Conservation (phyloP, 2,113 vertebrate species). For the Eurypyga helias region DNA sequence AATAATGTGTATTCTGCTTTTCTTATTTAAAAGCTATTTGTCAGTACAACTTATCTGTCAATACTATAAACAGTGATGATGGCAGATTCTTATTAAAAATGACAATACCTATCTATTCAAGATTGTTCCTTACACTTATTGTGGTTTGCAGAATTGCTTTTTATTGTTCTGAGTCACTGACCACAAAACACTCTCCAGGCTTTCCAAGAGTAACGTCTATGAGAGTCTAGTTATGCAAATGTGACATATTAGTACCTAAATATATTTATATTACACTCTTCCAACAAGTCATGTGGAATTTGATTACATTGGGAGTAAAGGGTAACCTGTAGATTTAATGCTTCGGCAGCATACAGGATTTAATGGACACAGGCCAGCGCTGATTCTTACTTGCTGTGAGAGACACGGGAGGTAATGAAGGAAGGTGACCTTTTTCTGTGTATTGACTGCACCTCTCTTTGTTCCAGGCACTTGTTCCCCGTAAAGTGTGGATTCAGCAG, state of each 20-base stretch:
- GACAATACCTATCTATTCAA: neutral
- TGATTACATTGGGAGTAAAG: neutral
- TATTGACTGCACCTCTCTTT: neutral
- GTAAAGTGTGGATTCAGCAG: neutral
- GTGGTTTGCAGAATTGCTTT: neutral
- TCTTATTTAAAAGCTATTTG: neutral
- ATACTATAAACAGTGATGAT: neutral
- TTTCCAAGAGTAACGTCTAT: neutral
- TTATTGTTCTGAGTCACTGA: neutral
- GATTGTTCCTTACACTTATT: neutral
- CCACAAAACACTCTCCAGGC: neutral
- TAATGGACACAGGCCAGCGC: neutral
- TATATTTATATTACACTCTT: neutral
- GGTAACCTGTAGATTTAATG: neutral
- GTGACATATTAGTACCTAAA: neutral
- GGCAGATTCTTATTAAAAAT: neutral
- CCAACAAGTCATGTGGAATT: neutral
- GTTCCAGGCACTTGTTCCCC: neutral
- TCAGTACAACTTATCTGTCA: neutral
- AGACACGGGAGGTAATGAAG: neutral
- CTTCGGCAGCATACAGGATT: neutral
- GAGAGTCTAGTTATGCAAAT: neutral
- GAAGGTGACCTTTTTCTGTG: neutral
- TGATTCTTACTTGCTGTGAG: neutral
- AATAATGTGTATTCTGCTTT: neutral